Evolutionary conservation across 1,140 invertebrate species (phyloP), one percentile per base, ranked within the genome.

Genomic region (Drosophila bifasciata): DNA sequence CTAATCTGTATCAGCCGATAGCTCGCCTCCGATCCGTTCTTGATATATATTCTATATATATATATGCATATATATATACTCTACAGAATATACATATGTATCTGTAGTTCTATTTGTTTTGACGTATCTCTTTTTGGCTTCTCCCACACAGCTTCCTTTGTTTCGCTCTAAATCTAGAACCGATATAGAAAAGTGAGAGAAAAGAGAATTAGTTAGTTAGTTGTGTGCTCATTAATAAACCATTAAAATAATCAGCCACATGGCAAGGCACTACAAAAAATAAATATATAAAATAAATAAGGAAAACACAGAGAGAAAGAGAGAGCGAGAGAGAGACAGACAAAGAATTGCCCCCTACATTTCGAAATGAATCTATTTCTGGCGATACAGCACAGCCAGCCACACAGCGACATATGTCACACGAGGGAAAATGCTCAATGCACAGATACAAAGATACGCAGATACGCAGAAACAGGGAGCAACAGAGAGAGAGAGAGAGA

Each of bases 311-410:
- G 40, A 63, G 19, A 41, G 13, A 11, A 13, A 41, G 23, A 64
- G 48, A 66, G n/a, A 61, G 43, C 62, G n/a, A 44, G 9, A 53
- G 32, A 59, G 66, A 46, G 16, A 44, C 57, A 45, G 36, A 11
- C 52, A 49, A 77, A 74, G 74, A 85, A 86, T 62, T 85, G 81
- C 81, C 81, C 81, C 81, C 75, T 80, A 80, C 78, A 80, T 80
- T 77, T 80, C 68, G 79, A 81, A 80, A 83, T 43, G 61, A 71
- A 83, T 77, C 78, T 81, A 81, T 81, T 81, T 81, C 64, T 77
- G 78, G 79, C 68, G 11, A 36, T 36, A 52, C 62, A 71, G 61
- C 19, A n/a, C 32, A 32, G 28, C 28, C 25, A 36, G 32, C 32
- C 32, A 36, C 32, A 36, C 32, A 13, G 32, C 73, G 72, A 85